Base-by-base conservation (phyloP, 1,140 invertebrate species). In the Helicoverpa zea region DNA sequence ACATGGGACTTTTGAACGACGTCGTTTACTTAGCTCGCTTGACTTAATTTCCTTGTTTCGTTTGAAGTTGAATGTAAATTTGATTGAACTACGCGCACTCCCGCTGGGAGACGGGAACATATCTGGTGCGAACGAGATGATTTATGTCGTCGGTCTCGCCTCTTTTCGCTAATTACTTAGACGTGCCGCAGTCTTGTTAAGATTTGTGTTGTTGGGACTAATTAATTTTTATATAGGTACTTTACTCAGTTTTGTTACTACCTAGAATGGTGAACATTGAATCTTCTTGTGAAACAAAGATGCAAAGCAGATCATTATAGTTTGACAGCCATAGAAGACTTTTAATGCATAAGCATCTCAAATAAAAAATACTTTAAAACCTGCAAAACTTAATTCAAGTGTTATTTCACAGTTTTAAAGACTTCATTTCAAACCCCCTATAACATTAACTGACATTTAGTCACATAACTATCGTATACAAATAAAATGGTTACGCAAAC, bases 111-210 rank as follows among this genome's bases (percentile, higher is more conserved):
- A n/a, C 12, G 61, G 16, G 49, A 68, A 54, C 61, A 70, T 68
- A 58, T 68, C 64, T 79, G 58, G 35, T 30, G 58, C 30, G 3
- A 47, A 64, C 58, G 77, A 64, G 80, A 86, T 87, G 76, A 85
- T 84, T 85, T 83, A 87, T 75, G 73, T 75, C 81, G 63, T 73
- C 14, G 58, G 81, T 83, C 58, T 77, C 76, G 80, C 56, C 76
- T 82, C 81, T 80, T 86, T 86, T 82, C 79, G 79, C 83, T 86
- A 84, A 87, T 84, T 87, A 86, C 84, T 58, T 68, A 79, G 82
- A 80, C 83, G 80, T 82, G 74, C 80, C 81, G 68, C 81, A 64
- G 54, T 59, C 80, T 84, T 79, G 80, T 83, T 84, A 83, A 70
- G 81, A 82, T 84, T 83, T 73, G 76, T 68, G 73, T 30, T 51